These are phyloP conservation scores for Notodonta ziczac DNA, from an alignment of 2,888 invertebrate species.

Conservation along the genomic window DNA sequence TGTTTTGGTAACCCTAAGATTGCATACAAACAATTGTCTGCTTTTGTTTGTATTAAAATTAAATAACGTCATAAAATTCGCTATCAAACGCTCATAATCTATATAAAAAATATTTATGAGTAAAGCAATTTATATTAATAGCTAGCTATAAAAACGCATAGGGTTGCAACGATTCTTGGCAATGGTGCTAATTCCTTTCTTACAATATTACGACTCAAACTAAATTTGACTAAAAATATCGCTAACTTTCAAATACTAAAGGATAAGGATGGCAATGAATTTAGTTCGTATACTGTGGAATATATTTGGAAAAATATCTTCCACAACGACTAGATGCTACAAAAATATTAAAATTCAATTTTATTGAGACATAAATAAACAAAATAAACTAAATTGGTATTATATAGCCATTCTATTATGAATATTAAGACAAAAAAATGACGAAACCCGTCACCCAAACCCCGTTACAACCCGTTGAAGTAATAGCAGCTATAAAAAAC, in stretches of 20 bases:
- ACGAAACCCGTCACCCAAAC: not conserved
- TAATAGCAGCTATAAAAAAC: slow-evolving; percentile 37
- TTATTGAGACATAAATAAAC: not conserved
- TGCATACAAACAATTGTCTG: slow-evolving; percentile 56
- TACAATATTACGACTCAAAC: too few relatives aligned
- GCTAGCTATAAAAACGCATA: slow-evolving; percentile 39
- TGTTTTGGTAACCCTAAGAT: slow-evolving; percentile 20
- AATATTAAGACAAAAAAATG: not conserved
- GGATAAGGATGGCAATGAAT: too few relatives aligned
- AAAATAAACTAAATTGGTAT: not conserved
- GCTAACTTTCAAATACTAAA: too few relatives aligned
- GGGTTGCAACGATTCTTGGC: slow-evolving; percentile 40
- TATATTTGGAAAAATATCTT: too few relatives aligned
- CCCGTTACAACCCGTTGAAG: slow-evolving; percentile 15
- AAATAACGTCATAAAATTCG: slow-evolving; percentile 63
- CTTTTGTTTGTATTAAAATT: slow-evolving; percentile 43
- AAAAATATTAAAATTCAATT: not conserved
- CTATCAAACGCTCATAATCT: slow-evolving; percentile 64
- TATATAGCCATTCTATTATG: not conserved
- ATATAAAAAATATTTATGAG: slow-evolving; percentile 50
- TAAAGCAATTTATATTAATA: slow-evolving; percentile 53
- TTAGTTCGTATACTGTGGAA: too few relatives aligned
- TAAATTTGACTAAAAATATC: too few relatives aligned
- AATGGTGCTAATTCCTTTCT: too few relatives aligned
- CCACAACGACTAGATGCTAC: not conserved